These are phyloP conservation scores for Lomographa bimaculata DNA, from an alignment of 2,888 invertebrate genomes.

Conservation along the genomic window DNA sequence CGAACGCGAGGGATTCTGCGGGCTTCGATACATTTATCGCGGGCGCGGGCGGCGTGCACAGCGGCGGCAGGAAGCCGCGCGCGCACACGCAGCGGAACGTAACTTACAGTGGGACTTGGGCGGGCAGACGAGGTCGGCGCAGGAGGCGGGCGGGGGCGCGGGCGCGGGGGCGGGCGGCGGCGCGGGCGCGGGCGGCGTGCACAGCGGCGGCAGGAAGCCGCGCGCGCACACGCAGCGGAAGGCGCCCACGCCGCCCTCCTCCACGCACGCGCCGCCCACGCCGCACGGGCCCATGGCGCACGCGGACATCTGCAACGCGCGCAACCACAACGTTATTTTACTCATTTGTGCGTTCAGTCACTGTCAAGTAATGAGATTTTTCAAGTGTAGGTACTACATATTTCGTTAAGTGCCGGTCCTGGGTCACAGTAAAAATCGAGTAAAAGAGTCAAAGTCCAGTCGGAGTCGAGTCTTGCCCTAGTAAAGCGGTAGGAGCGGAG, in stretches of 20 bases:
- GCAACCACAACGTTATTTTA: no score
- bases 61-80: conserved; percentile 75
- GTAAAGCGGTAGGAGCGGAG: no score
- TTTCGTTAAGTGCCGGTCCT: no score
- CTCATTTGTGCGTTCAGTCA: no score
- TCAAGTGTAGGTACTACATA: no score
- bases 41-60: conserved; percentile 67
- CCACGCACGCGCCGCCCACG: conserved; percentile 89
- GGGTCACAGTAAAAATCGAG: no score
- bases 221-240: conserved; percentile 89
- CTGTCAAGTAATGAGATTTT: no score
- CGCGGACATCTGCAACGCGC: conserved; percentile 83
- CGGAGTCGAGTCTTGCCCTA: no score
- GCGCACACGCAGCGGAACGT: conserved; percentile 89
- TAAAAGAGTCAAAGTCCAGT: no score
- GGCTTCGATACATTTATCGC: conserved; percentile 64
- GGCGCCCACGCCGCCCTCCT: conserved; percentile 69
- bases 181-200: conserved; percentile 64
- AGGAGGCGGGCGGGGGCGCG: conserved; percentile 62
- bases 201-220: conserved; percentile 73
- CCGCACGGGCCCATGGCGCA: conserved; percentile 89
- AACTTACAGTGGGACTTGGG: conserved; percentile 86
- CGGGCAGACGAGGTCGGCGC: conserved; percentile 83
- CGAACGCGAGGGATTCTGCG: conserved; percentile 36
- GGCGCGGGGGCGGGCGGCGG: conserved; percentile 51